Percentiles rank a stretch among this genome's conserved stretches.
Conservation (phyloP, 2,888 invertebrate species). For the Thymelicus sylvestris region DNA sequence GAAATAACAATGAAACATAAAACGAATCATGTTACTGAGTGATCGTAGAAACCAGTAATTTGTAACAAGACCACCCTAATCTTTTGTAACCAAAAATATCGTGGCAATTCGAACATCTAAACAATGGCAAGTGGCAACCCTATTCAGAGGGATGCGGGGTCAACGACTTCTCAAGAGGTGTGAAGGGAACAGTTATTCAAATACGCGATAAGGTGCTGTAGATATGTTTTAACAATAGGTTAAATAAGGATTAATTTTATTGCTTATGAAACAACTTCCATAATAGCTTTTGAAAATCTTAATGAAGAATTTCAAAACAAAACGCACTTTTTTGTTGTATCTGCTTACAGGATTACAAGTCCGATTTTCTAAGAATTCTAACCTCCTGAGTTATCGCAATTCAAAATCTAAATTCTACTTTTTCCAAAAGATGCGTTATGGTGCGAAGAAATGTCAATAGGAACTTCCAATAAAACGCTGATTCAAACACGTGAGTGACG, state of each 20-base stretch:
- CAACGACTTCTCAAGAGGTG: conserved; percentile 52
- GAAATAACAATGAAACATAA: no score
- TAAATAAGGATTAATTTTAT: conserved; percentile 10
- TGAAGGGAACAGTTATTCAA: conserved; percentile 47
- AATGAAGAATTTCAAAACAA: no score
- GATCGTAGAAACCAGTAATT: conserved; percentile 12
- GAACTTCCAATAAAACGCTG: no score
- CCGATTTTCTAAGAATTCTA: no score
- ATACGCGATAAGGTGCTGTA: conserved; percentile 43
- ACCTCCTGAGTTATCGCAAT: no score
- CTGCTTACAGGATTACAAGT: no score
- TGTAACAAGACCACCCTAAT: conserved; percentile 43
- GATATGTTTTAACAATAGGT: conserved; percentile 36
- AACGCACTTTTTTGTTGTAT: no score
- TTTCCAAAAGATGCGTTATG: no score
- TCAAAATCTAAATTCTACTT: no score
- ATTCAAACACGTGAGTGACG: background rate
- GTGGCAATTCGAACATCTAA: conserved; percentile 56
- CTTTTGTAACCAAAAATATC: conserved; percentile 51
- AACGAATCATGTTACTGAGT: no score
- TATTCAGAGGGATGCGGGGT: conserved; percentile 57
- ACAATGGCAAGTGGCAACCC: conserved; percentile 59
- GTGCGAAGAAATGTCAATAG: no score
- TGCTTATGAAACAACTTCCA: background rate
- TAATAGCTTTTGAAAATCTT: background rate